Evolutionary conservation across 2,113 vertebrate genomes (phyloP).

Genomic region (Furnarius figulus): DNA sequence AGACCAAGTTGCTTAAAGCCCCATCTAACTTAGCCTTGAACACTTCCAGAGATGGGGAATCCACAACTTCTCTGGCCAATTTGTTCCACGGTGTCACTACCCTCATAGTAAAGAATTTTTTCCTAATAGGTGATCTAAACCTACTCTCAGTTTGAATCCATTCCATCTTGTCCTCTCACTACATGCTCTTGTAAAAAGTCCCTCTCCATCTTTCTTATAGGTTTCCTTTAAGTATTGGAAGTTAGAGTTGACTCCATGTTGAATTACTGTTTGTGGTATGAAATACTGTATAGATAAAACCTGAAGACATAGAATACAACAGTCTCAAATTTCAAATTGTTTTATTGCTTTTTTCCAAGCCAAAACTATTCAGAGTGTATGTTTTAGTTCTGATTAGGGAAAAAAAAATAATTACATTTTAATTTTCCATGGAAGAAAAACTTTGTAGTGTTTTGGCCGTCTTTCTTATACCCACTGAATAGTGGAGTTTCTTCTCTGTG

Average conservation of each 20-base stretch:
- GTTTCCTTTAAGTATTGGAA: not conserved
- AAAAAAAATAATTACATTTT: not conserved
- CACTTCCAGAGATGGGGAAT: not conserved
- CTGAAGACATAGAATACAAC: not conserved
- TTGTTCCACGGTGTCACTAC: not conserved
- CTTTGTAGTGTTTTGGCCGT: not conserved
- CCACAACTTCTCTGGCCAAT: not conserved
- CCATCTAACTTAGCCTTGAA: not conserved
- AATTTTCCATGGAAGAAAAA: not conserved
- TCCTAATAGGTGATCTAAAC: not conserved
- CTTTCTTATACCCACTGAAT: not conserved
- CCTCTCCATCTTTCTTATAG: not conserved
- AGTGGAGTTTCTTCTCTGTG: not conserved
- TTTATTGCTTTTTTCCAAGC: not conserved
- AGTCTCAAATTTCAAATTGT: not conserved
- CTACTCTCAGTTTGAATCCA: not conserved
- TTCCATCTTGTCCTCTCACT: not conserved
- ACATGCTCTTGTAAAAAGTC: not conserved
- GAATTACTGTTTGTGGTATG: not conserved
- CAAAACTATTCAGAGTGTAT: not conserved
- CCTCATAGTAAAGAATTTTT: not conserved
- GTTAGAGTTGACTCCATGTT: not conserved
- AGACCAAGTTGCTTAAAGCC: not conserved
- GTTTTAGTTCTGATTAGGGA: not conserved
- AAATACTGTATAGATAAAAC: not conserved